These are phyloP conservation scores for Leguminivora glycinivorella DNA, from an alignment of 1,140 invertebrate species.

Conservation along the genomic window DNA sequence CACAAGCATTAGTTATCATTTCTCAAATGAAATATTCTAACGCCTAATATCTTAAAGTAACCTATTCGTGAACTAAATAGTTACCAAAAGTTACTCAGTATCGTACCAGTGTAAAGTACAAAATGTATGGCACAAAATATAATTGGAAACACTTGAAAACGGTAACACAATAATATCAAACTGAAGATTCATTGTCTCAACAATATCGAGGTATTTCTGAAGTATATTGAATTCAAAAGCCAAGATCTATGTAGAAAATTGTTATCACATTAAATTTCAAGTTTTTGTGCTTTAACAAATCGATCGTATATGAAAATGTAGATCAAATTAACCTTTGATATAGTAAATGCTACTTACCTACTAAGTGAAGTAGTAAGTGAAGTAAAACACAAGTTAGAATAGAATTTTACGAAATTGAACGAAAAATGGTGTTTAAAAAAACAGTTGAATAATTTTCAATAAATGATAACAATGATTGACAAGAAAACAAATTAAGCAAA, in stretches of 20 bases:
- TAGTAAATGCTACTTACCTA: neutral
- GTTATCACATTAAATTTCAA: neutral
- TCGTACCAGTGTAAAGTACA: neutral
- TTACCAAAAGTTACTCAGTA: conserved; percentile 16
- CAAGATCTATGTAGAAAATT: neutral
- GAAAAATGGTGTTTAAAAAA: too few species aligned
- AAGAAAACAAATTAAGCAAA: too few species aligned
- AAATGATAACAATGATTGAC: too few species aligned
- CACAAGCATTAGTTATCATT: conserved; percentile 19
- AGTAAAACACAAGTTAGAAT: too few species aligned
- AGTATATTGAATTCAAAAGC: neutral
- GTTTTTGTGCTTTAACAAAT: neutral
- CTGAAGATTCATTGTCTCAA: neutral
- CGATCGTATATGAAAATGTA: neutral
- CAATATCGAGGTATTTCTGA: neutral
- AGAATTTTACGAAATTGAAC: too few species aligned
- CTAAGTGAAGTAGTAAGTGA: too few species aligned
- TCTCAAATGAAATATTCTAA: conserved; percentile 10
- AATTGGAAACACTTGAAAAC: neutral
- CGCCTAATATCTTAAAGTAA: neutral
- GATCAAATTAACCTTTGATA: neutral
- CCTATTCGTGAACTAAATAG: conserved; percentile 7
- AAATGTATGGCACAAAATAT: conserved; percentile 23
- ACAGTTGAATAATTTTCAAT: too few species aligned
- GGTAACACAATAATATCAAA: conserved; percentile 16